Conservation (phyloP, 37 sponge, comb jelly and placozoan species). For the Amphimedon queenslandica region DNA sequence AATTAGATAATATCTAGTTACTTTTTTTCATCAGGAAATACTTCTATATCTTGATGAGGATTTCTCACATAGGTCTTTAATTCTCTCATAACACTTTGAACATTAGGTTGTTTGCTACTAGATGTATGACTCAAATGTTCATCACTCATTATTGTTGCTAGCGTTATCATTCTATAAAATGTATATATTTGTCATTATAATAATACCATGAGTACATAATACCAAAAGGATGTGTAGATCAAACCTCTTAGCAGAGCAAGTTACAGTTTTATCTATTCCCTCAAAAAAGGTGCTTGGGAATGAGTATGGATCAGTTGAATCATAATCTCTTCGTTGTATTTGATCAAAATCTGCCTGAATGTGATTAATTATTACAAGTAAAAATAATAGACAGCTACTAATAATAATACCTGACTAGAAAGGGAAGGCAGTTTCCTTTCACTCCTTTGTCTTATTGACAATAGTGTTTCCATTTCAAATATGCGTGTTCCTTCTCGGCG, state of each 20-base stretch:
- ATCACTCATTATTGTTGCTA: slow-evolving; percentile 4
- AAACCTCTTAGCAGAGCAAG: slow-evolving; percentile 13
- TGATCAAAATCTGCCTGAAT: neutral
- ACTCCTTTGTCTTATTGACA: neutral
- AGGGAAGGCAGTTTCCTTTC: neutral
- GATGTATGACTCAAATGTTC: neutral
- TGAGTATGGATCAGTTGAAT: neutral
- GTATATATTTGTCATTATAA: neutral
- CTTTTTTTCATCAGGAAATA: slow-evolving; percentile 24
- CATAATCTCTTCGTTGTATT: neutral
- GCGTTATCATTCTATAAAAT: neutral
- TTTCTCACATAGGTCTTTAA: neutral
- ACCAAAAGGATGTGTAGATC: neutral
- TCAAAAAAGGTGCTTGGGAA: slow-evolving; percentile 3
- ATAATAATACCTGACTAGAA: neutral
- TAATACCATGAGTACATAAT: no score
- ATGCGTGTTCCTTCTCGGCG: neutral
- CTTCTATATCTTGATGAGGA: slow-evolving; percentile 19
- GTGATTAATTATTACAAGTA: neutral
- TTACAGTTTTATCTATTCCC: neutral
- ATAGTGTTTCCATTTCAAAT: slow-evolving; percentile 20
- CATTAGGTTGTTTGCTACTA: neutral
- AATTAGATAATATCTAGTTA: no score
- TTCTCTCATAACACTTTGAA: slow-evolving; percentile 20
- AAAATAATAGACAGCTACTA: neutral